Conservation (phyloP, 2,113 vertebrate species). For the Pelmatolapia mariae region DNA sequence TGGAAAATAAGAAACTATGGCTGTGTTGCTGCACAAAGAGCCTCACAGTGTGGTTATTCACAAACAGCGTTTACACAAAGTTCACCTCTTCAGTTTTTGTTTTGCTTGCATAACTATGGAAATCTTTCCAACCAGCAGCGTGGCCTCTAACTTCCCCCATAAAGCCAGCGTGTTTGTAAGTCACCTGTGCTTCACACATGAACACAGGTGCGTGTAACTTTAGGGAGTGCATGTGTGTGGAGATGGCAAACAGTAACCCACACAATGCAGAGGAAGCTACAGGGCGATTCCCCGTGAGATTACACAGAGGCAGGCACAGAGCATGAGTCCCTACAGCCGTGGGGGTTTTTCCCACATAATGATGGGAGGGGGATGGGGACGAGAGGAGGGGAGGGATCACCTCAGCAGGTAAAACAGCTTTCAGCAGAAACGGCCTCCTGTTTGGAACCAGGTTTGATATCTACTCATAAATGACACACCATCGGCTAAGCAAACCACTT, state of each 20-base stretch:
- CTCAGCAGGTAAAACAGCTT: slow-evolving; percentile 4
- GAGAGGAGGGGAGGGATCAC: neutral
- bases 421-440: neutral
- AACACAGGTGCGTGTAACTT: neutral
- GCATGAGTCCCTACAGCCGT: neutral
- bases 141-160: neutral
- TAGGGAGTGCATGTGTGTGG: neutral
- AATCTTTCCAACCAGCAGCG: neutral
- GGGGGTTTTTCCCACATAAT: neutral
- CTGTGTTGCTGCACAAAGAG: neutral
- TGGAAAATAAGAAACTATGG: neutral
- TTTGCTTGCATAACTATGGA: neutral
- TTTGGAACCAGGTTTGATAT: neutral
- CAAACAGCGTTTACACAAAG: neutral
- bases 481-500: neutral
- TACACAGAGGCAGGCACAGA: neutral
- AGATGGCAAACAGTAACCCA: neutral
- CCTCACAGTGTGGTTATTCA: neutral
- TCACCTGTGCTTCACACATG: neutral
- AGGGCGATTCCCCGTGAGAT: neutral
- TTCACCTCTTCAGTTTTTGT: neutral
- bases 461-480: neutral
- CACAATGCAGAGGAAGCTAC: neutral
- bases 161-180: neutral
- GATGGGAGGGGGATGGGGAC: neutral